Conservation (phyloP, 2,888 invertebrate genomes). For the Norana najaformis region DNA sequence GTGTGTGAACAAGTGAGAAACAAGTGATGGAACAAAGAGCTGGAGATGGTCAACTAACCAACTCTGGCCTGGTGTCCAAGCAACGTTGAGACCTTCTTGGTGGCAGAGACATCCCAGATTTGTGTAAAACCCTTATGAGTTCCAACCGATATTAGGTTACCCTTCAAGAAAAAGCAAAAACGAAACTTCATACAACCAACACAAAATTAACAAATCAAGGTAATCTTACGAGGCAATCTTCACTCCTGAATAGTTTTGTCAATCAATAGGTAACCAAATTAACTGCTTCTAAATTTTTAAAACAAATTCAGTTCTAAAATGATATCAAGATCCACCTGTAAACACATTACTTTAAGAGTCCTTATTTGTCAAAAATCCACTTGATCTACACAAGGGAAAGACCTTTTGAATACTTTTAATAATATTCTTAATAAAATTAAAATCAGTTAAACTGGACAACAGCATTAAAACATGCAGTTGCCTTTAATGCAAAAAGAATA, state of each 20-base stretch:
- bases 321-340: neutral
- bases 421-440: no score
- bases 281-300: neutral
- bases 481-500: no score
- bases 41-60: conserved; percentile 52
- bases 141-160: conserved; percentile 93
- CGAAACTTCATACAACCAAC: neutral
- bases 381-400: neutral
- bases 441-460: no score
- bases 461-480: no score
- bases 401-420: neutral
- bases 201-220: neutral
- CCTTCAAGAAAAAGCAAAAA: conserved; percentile 63
- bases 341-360: neutral
- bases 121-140: conserved; percentile 94
- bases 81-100: conserved; percentile 86
- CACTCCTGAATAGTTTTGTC: neutral
- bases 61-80: conserved; percentile 84
- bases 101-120: conserved; percentile 95
- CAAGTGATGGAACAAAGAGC: neutral
- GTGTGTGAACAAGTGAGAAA: no score
- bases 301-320: neutral
- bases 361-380: neutral
- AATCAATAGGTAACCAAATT: neutral
- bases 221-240: no score